phyloP scores from a whole-genome alignment of 2,797 vertebrate genomes.

The Syncerus caffer region DNA sequence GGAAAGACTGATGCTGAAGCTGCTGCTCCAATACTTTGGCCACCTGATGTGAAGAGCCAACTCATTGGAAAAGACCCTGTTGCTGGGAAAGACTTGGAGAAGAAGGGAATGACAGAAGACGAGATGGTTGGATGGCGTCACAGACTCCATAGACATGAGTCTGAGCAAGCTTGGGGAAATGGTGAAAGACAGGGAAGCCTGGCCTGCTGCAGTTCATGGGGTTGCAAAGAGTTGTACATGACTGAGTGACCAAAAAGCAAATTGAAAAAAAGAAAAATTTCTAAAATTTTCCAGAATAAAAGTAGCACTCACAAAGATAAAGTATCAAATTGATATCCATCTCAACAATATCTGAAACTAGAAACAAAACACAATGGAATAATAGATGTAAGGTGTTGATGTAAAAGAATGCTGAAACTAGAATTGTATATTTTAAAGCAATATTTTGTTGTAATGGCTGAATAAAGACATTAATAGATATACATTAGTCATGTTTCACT shows the following conservation, averaged over 20 bases:
- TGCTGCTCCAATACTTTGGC: background rate
- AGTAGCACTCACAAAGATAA: background rate
- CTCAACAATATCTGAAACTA: background rate
- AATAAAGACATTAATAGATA: background rate
- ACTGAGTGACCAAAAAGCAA: background rate
- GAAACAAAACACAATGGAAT: background rate
- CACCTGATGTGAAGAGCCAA: background rate
- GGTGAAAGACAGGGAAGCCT: background rate
- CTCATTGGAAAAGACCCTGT: background rate
- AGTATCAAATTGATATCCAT: background rate
- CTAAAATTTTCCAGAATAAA: background rate
- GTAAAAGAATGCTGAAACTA: background rate
- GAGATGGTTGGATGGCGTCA: background rate
- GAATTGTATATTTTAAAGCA: background rate
- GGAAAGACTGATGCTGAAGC: background rate
- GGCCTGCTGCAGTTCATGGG: background rate
- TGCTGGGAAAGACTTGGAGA: background rate
- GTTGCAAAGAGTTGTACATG: background rate
- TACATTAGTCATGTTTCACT: background rate
- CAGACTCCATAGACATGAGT: background rate
- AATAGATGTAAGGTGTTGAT: background rate
- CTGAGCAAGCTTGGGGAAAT: background rate
- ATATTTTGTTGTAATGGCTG: background rate
- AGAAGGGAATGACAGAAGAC: background rate
- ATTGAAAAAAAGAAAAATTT: background rate